These are phyloP conservation scores for Gryon sp. DNA, from an alignment of 1,140 invertebrate species.

Conservation along the genomic window DNA sequence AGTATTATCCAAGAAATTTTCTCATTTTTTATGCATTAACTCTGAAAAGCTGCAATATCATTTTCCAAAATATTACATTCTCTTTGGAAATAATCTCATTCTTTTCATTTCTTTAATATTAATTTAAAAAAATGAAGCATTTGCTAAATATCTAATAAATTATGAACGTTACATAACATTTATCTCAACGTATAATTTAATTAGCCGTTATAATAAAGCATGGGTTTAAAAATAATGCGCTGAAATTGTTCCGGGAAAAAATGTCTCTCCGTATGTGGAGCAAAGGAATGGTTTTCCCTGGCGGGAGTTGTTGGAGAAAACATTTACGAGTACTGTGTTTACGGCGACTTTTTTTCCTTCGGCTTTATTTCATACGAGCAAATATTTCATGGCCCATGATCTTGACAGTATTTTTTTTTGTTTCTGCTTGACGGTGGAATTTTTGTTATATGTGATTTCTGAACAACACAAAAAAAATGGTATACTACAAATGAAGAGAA, in stretches of 20 bases:
- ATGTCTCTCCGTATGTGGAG: slow-evolving; percentile 41
- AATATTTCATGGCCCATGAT: slow-evolving; percentile 59
- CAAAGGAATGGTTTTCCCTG: slow-evolving; percentile 48
- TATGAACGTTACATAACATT: slow-evolving; percentile 20
- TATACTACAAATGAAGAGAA: too few relatives aligned
- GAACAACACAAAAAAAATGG: too few relatives aligned
- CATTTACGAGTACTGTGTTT: slow-evolving; percentile 57
- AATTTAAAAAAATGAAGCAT: background rate
- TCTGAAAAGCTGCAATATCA: too few relatives aligned
- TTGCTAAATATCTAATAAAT: slow-evolving; percentile 8
- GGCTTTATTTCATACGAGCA: slow-evolving; percentile 55
- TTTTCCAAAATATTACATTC: too few relatives aligned
- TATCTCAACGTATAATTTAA: slow-evolving; percentile 48
- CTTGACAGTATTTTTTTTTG: slow-evolving; percentile 44
- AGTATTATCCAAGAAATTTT: too few relatives aligned
- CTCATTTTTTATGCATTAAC: too few relatives aligned
- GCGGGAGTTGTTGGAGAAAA: slow-evolving; percentile 55
- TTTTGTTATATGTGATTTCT: slow-evolving; percentile 37
- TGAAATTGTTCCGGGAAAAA: slow-evolving; percentile 40
- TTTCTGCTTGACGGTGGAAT: slow-evolving; percentile 19
- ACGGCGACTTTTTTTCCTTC: slow-evolving; percentile 41
- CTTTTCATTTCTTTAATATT: too few relatives aligned
- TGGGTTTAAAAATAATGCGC: slow-evolving; percentile 51
- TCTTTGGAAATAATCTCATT: too few relatives aligned
- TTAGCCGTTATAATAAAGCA: slow-evolving; percentile 45